A percentile compares a stretch with the other conserved stretches of the same genome.
Conservation (phyloP, 2,113 vertebrate species). For the Cricetomys ansorgei region DNA sequence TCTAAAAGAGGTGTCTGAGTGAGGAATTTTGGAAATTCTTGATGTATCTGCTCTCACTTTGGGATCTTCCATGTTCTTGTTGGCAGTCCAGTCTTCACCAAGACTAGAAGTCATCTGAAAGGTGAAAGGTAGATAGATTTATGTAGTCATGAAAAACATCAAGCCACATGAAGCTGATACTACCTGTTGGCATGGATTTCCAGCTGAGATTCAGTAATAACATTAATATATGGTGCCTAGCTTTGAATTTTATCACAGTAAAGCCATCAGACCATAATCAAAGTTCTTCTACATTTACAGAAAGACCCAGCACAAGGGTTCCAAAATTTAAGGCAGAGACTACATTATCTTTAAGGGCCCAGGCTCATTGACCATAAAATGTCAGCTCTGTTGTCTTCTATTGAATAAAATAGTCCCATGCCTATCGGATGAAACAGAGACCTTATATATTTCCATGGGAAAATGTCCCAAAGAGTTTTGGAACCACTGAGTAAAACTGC, state of each 20-base stretch:
- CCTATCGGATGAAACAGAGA: background rate
- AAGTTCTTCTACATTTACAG: background rate
- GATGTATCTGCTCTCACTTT: background rate
- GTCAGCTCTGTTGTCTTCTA: background rate
- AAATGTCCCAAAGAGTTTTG: background rate
- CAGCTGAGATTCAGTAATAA: background rate
- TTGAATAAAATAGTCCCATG: background rate
- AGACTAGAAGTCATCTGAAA: slow-evolving; percentile 3
- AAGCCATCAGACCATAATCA: background rate
- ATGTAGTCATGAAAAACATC: background rate
- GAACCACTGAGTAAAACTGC: background rate
- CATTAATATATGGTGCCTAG: background rate
- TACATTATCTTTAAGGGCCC: background rate
- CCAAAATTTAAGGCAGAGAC: background rate
- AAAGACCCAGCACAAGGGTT: background rate
- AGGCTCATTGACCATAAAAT: background rate
- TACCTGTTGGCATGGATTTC: background rate
- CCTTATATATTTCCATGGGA: background rate
- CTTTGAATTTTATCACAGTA: slow-evolving; percentile 8
- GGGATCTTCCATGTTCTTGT: background rate
- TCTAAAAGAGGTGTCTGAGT: background rate
- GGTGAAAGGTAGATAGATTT: too few species aligned
- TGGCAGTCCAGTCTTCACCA: background rate
- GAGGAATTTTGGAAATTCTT: slow-evolving; percentile 11
- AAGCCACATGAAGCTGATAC: background rate